Percentiles rank a stretch among this genome's conserved stretches.
These are phyloP conservation scores for Hipparchia semele DNA, from an alignment of 2,888 invertebrate species.

Conservation along the genomic window DNA sequence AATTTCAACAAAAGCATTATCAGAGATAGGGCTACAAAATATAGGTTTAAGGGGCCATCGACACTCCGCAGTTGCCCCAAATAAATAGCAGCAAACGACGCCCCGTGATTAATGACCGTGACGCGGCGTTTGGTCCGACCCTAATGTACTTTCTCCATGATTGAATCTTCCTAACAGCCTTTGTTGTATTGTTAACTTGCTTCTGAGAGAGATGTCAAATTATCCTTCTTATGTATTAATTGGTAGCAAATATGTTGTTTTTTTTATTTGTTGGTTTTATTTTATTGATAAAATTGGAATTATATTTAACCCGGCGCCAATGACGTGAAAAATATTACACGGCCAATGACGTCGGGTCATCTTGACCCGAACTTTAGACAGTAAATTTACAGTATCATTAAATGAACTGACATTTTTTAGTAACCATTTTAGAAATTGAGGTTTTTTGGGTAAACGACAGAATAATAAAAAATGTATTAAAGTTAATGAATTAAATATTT, in stretches of 20 bases:
- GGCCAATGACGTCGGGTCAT: too few relatives aligned
- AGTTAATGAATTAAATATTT: too few relatives aligned
- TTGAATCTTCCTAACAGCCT: conserved; percentile 12
- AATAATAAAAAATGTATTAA: too few relatives aligned
- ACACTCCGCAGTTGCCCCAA: conserved; percentile 6
- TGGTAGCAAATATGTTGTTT: not conserved
- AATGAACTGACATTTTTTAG: too few relatives aligned
- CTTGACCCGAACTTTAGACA: too few relatives aligned
- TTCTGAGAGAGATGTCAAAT: conserved; percentile 10
- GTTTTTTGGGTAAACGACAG: too few relatives aligned
- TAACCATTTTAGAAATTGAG: too few relatives aligned
- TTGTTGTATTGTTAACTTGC: conserved; percentile 11
- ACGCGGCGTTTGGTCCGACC: conserved; percentile 8
- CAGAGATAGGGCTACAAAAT: conserved; percentile 3
- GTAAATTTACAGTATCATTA: too few relatives aligned
- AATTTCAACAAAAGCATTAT: conserved; percentile 12
- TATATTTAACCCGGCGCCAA: too few relatives aligned
- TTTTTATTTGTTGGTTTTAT: too few relatives aligned
- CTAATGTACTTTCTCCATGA: conserved; percentile 10
- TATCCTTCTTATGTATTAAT: not conserved
- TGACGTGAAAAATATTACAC: too few relatives aligned
- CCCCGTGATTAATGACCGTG: conserved; percentile 32
- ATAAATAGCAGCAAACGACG: conserved; percentile 29
- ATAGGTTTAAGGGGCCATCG: conserved; percentile 5
- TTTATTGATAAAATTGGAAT: too few relatives aligned